Evolutionary conservation across 2,888 invertebrate species (phyloP), one percentile per base, ranked within the genome.

Genomic region (Harpalus rufipes): DNA sequence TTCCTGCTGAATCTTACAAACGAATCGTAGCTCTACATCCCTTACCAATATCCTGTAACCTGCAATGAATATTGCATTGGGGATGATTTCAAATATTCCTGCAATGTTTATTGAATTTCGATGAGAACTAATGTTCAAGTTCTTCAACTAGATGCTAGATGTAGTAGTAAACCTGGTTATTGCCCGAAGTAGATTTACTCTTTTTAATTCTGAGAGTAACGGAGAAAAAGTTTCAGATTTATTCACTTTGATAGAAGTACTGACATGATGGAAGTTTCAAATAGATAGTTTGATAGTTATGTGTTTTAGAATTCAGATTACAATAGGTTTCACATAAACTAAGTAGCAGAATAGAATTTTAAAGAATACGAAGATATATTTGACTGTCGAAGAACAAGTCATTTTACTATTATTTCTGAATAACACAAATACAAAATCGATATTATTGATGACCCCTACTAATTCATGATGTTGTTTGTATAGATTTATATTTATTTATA

Each of bases 51-150:
- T 32, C 32, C 32, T 32, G 32, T 6, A 59, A 25, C 63, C 63
- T 63, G 72, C 14, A 14, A 5, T 32, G 44, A 72, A 72, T 63
- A 74, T 18, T 44, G 44, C 51, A 56, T 74, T 16, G 84, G 65
- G 78, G 78, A 84, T 79, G 78, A 84, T 84, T 65, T 84, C 78
- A 84, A 84, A 78, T 78, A 84, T 84, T 79, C 78, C 65, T 79
- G 79, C 63, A 63, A 21, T 79, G 84, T 84, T 79, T 84, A 84
- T 84, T 84, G 84, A 84, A 84, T 84, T 84, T 84, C 56, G 78
- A 84, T 84, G 79, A 65, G 78, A 84, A 78, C 44, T 84, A 84
- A 84, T 78, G 78, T 44, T 14, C 78, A 61, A 21, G 51, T 84
- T 39, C 59, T 51, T 84, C 79, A 84, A 18, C 76, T 84, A 76